Conservation (phyloP, 1,140 invertebrate genomes). For the Campodea augens region DNA sequence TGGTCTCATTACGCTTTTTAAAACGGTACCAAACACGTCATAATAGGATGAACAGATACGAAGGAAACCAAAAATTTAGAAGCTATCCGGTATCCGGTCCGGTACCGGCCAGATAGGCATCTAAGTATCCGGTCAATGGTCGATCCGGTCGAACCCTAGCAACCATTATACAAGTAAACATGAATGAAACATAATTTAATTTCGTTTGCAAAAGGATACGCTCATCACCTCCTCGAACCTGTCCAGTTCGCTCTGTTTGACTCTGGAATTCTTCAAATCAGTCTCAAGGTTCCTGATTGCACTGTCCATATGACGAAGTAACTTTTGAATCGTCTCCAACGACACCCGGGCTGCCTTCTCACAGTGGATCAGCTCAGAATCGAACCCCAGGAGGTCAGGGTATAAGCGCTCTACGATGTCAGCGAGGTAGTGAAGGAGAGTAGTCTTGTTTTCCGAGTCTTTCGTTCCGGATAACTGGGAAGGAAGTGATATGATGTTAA, state of each 20-base stretch:
- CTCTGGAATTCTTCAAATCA: constrained; percentile 61
- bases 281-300: constrained; percentile 70
- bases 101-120: too few species aligned
- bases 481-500: too few species aligned
- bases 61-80: too few species aligned
- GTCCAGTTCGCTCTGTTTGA: constrained; percentile 58
- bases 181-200: too few species aligned
- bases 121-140: too few species aligned
- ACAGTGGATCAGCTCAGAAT: constrained; percentile 72
- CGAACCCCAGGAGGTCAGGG: constrained; percentile 60
- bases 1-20: too few species aligned
- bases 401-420: constrained; percentile 74
- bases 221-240: constrained; percentile 66
- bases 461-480: constrained; percentile 78
- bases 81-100: too few species aligned
- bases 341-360: constrained; percentile 67
- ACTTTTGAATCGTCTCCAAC: constrained; percentile 64
- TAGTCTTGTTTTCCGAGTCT: constrained; percentile 79
- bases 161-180: too few species aligned
- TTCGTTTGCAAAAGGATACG: constrained; percentile 38
- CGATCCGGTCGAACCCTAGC: too few species aligned
- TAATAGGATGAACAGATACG: too few species aligned
- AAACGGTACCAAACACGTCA: too few species aligned
- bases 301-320: constrained; percentile 65
- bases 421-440: constrained; percentile 80